Conservation (phyloP, 2,797 vertebrate species). For the Threskiornis aethiopicus region DNA sequence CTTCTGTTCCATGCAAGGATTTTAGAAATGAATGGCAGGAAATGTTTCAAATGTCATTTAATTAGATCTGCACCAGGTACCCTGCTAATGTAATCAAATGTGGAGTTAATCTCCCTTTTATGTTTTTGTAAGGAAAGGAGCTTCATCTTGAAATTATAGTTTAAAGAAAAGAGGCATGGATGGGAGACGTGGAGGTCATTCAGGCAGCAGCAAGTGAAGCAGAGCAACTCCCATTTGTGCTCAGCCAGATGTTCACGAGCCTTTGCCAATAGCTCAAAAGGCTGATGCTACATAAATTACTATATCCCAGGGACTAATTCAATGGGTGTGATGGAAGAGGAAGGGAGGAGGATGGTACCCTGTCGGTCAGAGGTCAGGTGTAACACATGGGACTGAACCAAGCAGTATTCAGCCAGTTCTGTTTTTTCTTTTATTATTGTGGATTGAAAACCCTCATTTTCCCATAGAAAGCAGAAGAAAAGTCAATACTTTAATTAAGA, state of each 20-base stretch:
- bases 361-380: slow-evolving; percentile 35
- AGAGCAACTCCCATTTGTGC: slow-evolving; percentile 62
- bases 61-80: slow-evolving; percentile 25
- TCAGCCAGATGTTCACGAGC: slow-evolving; percentile 49
- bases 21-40: slow-evolving; percentile 43
- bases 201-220: slow-evolving; percentile 48
- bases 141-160: slow-evolving; percentile 50
- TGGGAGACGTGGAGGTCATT: slow-evolving; percentile 22
- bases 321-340: slow-evolving; percentile 59
- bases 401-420: neutral
- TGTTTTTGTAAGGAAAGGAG: slow-evolving; percentile 48
- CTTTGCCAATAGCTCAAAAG: slow-evolving; percentile 53
- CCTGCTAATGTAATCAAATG: slow-evolving; percentile 49
- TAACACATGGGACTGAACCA: neutral
- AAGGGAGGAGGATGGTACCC: slow-evolving; percentile 48
- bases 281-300: slow-evolving; percentile 63
- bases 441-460: neutral
- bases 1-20: neutral
- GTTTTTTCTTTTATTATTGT: neutral
- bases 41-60: slow-evolving; percentile 21
- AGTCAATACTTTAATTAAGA: neutral
- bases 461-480: neutral
- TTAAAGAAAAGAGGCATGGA: slow-evolving; percentile 21
- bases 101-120: slow-evolving; percentile 11
- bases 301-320: slow-evolving; percentile 60